Evolutionary conservation across 2,797 vertebrate species (phyloP), one percentile per base, ranked within the genome.

Genomic region (Aplochiton taeniatus): DNA sequence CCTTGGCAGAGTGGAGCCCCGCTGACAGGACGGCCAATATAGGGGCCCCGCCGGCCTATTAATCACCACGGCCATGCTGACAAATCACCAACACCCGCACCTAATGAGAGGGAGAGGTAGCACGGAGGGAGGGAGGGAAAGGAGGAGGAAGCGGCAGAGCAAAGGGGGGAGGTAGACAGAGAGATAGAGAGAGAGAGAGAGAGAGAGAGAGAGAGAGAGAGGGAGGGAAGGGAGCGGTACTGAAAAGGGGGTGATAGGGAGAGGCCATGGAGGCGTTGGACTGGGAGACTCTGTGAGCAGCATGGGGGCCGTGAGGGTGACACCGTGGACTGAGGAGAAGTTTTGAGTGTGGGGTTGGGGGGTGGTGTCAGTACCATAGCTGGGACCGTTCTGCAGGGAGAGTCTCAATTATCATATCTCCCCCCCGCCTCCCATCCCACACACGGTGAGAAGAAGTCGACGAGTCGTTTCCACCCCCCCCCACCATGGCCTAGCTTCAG

Each of bases 51-150:
- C 78, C 76, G 74, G 89, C 89, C 87, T 94, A 96, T 96, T 95
- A 94, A 96, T 95, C 95, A 95, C 91, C 88, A 85, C 83, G 86
- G 91, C 80, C 89, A 85, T 90, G 87, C 93, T 96, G 92, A 96
- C 94, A 95, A 93, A 93, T 90, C 76, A 84, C 81, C 89, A 83
- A 85, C 87, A 88, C 90, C 84, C 83, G 91, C 87, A 91, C 90
- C 89, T 91, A 89, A 91, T 91, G 90, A 90, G 85, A 87, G 81
- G 66, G 74, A 73, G 84, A 88, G 81, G 85, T 76, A 79, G 75
- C 76, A 77, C 71, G 72, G 79, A 83, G 72, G 74, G 64, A 86
- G 68, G 74, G 79, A 68, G 78, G 73, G 78, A 80, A 83, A 79
- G 75, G 73, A 75, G 81, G 70, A 74, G 77, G 43, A 41, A 14